These are phyloP conservation scores for Oikopleura dioica DNA, from an alignment of 23 tunicate species.

Conservation along the genomic window DNA sequence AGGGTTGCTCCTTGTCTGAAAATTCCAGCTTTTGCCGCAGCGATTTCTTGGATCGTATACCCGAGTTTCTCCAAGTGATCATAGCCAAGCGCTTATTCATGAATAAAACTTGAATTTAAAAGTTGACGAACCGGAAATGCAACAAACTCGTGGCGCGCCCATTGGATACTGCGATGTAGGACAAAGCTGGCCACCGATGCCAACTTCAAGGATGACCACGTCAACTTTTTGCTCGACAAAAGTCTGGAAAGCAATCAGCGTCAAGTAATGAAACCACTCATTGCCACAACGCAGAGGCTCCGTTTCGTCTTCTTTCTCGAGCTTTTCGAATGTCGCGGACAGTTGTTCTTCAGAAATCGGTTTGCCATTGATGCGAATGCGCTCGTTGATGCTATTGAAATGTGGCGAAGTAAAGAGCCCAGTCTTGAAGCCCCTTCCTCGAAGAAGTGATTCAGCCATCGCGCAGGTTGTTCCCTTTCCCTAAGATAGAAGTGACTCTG, in stretches of 20 bases:
- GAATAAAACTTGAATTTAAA: no score
- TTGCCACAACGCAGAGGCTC: no score
- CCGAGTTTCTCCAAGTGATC: slow-evolving; percentile 46
- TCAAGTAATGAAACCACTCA: slow-evolving; percentile 49
- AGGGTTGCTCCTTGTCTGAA: neutral
- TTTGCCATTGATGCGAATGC: slow-evolving; percentile 53
- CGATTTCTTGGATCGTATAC: slow-evolving; percentile 38
- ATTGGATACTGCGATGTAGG: neutral
- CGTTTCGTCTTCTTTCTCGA: no score
- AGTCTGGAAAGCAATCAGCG: slow-evolving; percentile 40
- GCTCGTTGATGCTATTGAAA: slow-evolving; percentile 47
- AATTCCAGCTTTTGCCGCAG: slow-evolving; percentile 89
- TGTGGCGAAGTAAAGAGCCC: slow-evolving; percentile 82
- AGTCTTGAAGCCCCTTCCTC: slow-evolving; percentile 38
- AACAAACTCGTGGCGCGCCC: no score
- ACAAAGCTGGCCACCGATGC: slow-evolving; percentile 65
- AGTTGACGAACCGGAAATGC: no score
- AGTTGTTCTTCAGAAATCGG: slow-evolving; percentile 40
- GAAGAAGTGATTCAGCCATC: slow-evolving; percentile 46
- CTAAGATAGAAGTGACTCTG: neutral
- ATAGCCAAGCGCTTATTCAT: slow-evolving; percentile 43
- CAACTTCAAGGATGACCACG: slow-evolving; percentile 68
- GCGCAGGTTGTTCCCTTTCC: slow-evolving; percentile 82
- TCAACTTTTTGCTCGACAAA: slow-evolving; percentile 42
- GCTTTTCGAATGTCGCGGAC: no score